A percentile compares a stretch with the other conserved stretches of the same genome.
These are phyloP conservation scores for Bombus difficillimus DNA, from an alignment of 1,140 invertebrate species.

Conservation along the genomic window DNA sequence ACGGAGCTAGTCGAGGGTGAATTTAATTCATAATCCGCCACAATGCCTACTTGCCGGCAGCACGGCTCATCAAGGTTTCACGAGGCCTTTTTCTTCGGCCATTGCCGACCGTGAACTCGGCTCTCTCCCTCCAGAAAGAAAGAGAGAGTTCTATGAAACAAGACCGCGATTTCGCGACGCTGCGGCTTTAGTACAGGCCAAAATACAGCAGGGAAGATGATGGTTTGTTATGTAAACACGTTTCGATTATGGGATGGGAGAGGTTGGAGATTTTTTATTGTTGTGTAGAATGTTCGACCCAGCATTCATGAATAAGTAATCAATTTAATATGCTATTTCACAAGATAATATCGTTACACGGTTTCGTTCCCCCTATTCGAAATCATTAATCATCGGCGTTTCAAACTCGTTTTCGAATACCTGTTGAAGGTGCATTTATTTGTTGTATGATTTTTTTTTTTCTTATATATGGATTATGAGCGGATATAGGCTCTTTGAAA, in stretches of 20 bases:
- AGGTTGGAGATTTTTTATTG: conserved; percentile 19
- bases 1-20: conserved; percentile 60
- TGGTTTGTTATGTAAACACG: conserved; percentile 41
- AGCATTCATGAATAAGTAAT: neutral
- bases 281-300: neutral
- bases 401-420: neutral
- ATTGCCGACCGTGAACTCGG: conserved; percentile 32
- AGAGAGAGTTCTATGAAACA: conserved; percentile 30
- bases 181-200: conserved; percentile 21
- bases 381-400: neutral
- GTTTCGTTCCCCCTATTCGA: neutral
- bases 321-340: neutral
- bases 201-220: conserved; percentile 6
- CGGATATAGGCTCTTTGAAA: neutral
- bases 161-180: neutral
- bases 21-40: conserved; percentile 74
- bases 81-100: conserved; percentile 55
- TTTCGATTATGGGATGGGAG: neutral
- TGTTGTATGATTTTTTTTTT: neutral
- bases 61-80: conserved; percentile 69
- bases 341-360: neutral
- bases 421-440: neutral
- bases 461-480: neutral
- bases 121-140: neutral
- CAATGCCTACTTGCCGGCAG: conserved; percentile 64